Base-by-base conservation (phyloP, 2,888 invertebrate species). In the Chesias legatella region DNA sequence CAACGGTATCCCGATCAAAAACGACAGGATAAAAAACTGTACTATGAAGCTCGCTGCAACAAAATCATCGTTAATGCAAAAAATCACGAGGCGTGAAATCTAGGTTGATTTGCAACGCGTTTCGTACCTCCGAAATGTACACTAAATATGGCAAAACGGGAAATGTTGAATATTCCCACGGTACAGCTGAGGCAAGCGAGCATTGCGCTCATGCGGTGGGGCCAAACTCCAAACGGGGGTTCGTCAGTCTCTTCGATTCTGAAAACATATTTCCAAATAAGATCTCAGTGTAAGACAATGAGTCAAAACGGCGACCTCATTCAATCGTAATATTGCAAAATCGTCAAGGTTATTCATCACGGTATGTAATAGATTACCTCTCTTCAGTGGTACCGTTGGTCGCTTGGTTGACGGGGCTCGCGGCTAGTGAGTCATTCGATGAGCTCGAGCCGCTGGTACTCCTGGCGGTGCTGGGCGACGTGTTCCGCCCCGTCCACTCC, bases 81-180 rank as follows among this genome's bases (percentile, higher is more conserved):
- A 3, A 5, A 3, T 17, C 13, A 17, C 13, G 13, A 2, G 13
- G 34, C 7, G 23, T 33, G 41, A 49, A 26, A 28, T 41, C 42
- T 51, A 33, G 34, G 34, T 30, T 37, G 40, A 40, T 38, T 81
- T 30, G 40, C 37, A 46, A 47, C 24, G 43, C 21, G 22, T 35
- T 35, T 32, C 33, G 28, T 48, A 90, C 94, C 94, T 78, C 97
- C 97, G 79, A 95, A 97, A 70, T 95, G 94, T 56, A 95, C 91
- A 63, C 95, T 95, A 60, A 96, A 91, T 58, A 94, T 92, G 60
- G 96, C 94, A 79, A 96, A 96, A 62, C 96, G 91, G 61, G 94
- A 95, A 60, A 97, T 93, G 81, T 96, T 96, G 81, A 95, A 96
- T 40, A 96, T 90, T 34, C 96, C 96, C 54, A 97, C 82, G 1